Conservation (phyloP, 2,113 vertebrate genomes). For the Octodon degus region DNA sequence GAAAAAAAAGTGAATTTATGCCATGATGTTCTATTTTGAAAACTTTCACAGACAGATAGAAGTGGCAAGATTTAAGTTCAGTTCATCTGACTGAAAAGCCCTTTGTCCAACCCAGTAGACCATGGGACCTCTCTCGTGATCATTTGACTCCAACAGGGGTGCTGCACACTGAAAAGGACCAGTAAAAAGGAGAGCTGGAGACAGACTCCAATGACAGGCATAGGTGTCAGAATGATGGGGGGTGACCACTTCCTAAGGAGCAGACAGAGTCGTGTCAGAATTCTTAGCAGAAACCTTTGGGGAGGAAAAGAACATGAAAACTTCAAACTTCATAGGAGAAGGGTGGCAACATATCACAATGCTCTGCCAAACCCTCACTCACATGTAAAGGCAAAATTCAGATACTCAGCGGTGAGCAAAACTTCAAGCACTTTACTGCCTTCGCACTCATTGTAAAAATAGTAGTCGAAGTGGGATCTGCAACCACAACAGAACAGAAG, state of each 20-base stretch:
- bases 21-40: background rate
- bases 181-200: background rate
- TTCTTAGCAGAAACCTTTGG: background rate
- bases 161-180: background rate
- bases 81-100: background rate
- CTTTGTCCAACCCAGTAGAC: background rate
- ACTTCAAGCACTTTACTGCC: background rate
- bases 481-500: background rate
- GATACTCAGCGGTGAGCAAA: background rate
- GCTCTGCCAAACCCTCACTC: background rate
- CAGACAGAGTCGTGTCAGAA: background rate
- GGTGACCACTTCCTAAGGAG: background rate
- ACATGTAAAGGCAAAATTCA: constrained; percentile 10
- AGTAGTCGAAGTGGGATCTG: background rate
- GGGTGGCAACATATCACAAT: background rate
- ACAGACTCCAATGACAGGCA: background rate
- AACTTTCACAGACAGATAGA: background rate
- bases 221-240: background rate
- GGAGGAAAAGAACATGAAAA: constrained; percentile 3
- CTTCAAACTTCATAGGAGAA: background rate
- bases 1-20: background rate
- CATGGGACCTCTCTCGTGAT: background rate
- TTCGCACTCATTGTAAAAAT: background rate
- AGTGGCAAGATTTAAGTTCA: background rate
- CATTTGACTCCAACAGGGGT: background rate